phyloP scores from a whole-genome alignment of 2,888 invertebrate genomes.

The Acronicta aceris region DNA sequence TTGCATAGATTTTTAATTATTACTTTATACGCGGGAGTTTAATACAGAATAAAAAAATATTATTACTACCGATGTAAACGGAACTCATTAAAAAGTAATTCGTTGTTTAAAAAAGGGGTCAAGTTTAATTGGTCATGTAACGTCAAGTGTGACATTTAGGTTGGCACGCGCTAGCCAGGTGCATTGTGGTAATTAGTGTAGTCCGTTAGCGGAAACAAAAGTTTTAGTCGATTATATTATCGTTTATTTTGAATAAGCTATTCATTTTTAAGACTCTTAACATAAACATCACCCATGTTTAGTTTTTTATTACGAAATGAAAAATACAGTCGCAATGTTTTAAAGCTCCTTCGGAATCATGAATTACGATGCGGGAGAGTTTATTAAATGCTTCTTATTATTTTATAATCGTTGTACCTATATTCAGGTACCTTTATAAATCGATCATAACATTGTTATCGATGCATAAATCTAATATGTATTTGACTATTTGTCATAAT shows the following conservation, averaged over 20 bases:
- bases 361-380: too few relatives aligned
- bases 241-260: conserved; percentile 12
- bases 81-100: conserved; percentile 31
- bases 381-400: too few relatives aligned
- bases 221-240: conserved; percentile 43
- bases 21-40: conserved; percentile 3
- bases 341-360: too few relatives aligned
- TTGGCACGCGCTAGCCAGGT: conserved; percentile 75
- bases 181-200: conserved; percentile 65
- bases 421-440: too few relatives aligned
- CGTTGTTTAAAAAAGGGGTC: conserved; percentile 46
- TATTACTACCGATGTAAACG: conserved; percentile 16
- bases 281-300: too few relatives aligned
- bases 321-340: background rate
- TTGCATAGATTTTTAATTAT: conserved; percentile 7
- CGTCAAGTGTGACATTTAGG: conserved; percentile 76
- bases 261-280: conserved; percentile 7
- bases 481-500: background rate
- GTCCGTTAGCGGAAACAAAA: conserved; percentile 48
- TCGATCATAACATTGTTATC: too few relatives aligned
- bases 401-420: too few relatives aligned
- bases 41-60: conserved; percentile 6
- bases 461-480: background rate
- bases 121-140: conserved; percentile 61
- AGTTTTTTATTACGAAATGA: background rate